These are phyloP conservation scores for Carposina sasakii DNA, from an alignment of 1,140 invertebrate species.

Conservation along the genomic window DNA sequence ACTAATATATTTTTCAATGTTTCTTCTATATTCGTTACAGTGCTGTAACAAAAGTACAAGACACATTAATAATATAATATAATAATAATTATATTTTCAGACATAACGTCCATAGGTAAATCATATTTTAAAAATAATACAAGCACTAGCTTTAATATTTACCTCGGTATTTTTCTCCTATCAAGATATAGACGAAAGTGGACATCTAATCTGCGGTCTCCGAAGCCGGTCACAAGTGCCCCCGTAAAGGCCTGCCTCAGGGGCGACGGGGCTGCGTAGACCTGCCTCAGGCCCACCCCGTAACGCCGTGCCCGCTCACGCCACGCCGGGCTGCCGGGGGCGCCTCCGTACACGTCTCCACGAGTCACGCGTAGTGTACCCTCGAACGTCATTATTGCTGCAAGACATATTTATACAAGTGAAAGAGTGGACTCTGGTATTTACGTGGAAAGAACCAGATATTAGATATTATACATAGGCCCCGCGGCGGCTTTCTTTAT, in stretches of 20 bases:
- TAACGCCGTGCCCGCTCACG: constrained; percentile 68
- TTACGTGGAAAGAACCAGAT: too few relatives aligned
- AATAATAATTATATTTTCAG: too few relatives aligned
- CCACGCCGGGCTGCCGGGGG: constrained; percentile 52
- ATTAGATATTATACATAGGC: too few relatives aligned
- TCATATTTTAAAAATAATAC: too few relatives aligned
- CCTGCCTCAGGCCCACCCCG: constrained; percentile 73
- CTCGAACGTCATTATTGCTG: constrained; percentile 79
- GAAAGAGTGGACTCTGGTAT: too few relatives aligned
- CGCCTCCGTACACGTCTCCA: constrained; percentile 77
- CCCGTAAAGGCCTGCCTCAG: constrained; percentile 77
- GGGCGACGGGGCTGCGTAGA: constrained; percentile 67
- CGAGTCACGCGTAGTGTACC: constrained; percentile 78
- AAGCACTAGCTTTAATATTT: too few relatives aligned
- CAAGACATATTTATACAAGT: constrained; percentile 22
- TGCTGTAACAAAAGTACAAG: constrained; percentile 71
- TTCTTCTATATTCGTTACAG: constrained; percentile 78
- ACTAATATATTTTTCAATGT: constrained; percentile 78
- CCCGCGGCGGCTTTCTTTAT: too few relatives aligned
- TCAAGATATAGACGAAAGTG: constrained; percentile 84
- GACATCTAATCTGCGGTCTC: constrained; percentile 80
- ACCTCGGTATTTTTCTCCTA: constrained; percentile 82
- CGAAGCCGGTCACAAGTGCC: constrained; percentile 78
- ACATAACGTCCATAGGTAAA: too few relatives aligned
- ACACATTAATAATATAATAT: too few relatives aligned